These are phyloP conservation scores for Pituophis catenifer DNA, from an alignment of 2,113 vertebrate genomes.

Conservation along the genomic window DNA sequence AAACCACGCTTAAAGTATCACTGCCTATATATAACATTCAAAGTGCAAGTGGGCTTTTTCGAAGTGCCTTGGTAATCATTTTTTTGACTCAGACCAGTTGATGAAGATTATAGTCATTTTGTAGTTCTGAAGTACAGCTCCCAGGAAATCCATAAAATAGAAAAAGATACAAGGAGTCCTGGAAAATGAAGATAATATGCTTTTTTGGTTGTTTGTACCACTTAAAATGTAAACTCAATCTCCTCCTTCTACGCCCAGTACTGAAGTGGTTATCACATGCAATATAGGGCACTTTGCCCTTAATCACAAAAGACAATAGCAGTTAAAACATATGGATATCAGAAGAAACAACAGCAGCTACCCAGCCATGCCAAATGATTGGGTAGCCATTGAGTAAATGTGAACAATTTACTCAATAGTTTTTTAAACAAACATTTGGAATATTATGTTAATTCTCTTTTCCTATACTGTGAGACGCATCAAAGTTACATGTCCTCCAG, in stretches of 20 bases:
- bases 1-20: background rate
- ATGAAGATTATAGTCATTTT: background rate
- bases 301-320: constrained; percentile 5
- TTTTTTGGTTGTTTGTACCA: constrained; percentile 13
- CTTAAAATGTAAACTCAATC: constrained; percentile 1
- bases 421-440: background rate
- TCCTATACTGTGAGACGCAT: background rate
- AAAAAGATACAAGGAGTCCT: background rate
- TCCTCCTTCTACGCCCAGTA: background rate
- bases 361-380: background rate
- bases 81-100: constrained; percentile 12
- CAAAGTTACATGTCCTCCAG: background rate
- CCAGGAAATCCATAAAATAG: constrained; percentile 9
- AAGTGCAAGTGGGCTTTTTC: background rate
- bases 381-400: background rate
- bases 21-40: constrained; percentile 18
- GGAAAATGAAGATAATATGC: background rate
- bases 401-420: background rate
- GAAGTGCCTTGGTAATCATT: constrained; percentile 12
- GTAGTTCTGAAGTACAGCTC: constrained; percentile 14
- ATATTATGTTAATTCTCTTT: background rate
- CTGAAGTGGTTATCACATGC: constrained; percentile 5
- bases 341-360: background rate
- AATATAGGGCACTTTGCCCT: background rate
- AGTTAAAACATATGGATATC: background rate